Conservation (phyloP, 2,797 vertebrate genomes). For the Neoniphon sammara region DNA sequence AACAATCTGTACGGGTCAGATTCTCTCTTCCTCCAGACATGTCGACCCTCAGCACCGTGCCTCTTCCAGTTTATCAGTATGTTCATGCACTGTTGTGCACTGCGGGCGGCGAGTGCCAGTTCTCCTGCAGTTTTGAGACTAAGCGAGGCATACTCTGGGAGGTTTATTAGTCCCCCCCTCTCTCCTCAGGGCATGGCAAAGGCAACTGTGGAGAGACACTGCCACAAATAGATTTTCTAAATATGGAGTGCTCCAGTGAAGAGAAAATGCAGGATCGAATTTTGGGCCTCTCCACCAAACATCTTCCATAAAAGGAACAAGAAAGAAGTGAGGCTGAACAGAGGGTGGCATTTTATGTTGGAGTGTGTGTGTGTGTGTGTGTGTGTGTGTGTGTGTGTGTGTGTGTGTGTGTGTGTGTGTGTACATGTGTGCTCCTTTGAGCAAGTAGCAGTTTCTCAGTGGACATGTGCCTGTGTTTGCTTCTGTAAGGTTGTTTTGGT, state of each 20-base stretch:
- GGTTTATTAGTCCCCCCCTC: conserved; percentile 67
- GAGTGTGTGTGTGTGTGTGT: conserved; percentile 36
- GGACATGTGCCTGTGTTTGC: background rate
- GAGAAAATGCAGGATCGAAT: conserved; percentile 72
- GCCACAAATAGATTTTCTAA: conserved; percentile 79
- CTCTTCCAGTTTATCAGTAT: conserved; percentile 46
- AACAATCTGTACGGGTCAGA: conserved; percentile 31
- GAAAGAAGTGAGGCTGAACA: conserved; percentile 45
- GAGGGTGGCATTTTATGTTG: conserved; percentile 43
- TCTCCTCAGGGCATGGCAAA: conserved; percentile 73
- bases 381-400: conserved; percentile 39
- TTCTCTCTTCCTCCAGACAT: conserved; percentile 24
- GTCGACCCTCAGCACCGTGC: conserved; percentile 29
- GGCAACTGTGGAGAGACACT: conserved; percentile 72
- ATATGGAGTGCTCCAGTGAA: conserved; percentile 74
- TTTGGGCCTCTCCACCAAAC: conserved; percentile 69
- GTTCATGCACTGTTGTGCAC: conserved; percentile 63
- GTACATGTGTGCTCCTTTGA: conserved; percentile 10
- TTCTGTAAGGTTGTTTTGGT: background rate
- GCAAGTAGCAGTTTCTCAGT: background rate
- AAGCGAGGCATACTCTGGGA: conserved; percentile 69
- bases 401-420: conserved; percentile 15
- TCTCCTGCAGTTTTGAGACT: conserved; percentile 71
- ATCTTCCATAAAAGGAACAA: conserved; percentile 63
- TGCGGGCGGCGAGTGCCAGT: conserved; percentile 57